phyloP scores from a whole-genome alignment of 2,888 invertebrate species.

The Graphium colonna region DNA sequence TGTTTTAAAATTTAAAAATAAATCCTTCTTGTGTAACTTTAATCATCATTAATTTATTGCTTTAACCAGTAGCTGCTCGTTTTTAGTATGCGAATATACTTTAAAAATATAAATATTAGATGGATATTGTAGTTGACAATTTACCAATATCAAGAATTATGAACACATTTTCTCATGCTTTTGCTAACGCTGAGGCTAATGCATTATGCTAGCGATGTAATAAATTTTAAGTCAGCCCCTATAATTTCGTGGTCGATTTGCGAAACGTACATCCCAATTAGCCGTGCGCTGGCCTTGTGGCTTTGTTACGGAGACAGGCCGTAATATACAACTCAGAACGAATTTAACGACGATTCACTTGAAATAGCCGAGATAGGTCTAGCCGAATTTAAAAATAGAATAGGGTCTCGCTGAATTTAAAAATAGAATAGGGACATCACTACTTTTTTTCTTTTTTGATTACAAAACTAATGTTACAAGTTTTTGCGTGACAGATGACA shows the following conservation, averaged over 20 bases:
- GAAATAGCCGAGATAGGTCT: conserved; percentile 7
- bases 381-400: background rate
- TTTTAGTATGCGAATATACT: too few relatives aligned
- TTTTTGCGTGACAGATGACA: conserved; percentile 19
- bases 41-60: too few relatives aligned
- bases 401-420: background rate
- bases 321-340: conserved; percentile 20
- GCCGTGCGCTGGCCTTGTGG: conserved; percentile 39
- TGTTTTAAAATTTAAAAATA: too few relatives aligned
- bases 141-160: too few relatives aligned
- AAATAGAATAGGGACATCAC: conserved; percentile 1
- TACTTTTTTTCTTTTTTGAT: conserved; percentile 15
- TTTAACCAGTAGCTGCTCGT: too few relatives aligned
- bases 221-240: conserved; percentile 34
- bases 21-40: too few relatives aligned
- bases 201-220: conserved; percentile 4
- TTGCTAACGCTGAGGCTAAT: background rate
- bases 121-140: too few relatives aligned
- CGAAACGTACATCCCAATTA: conserved; percentile 43
- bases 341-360: conserved; percentile 2
- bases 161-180: too few relatives aligned
- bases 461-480: conserved; percentile 12
- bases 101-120: too few relatives aligned
- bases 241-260: conserved; percentile 35
- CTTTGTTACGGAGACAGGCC: conserved; percentile 23